These are phyloP conservation scores for Solen grandis DNA, from an alignment of 1,140 invertebrate genomes.

Conservation along the genomic window DNA sequence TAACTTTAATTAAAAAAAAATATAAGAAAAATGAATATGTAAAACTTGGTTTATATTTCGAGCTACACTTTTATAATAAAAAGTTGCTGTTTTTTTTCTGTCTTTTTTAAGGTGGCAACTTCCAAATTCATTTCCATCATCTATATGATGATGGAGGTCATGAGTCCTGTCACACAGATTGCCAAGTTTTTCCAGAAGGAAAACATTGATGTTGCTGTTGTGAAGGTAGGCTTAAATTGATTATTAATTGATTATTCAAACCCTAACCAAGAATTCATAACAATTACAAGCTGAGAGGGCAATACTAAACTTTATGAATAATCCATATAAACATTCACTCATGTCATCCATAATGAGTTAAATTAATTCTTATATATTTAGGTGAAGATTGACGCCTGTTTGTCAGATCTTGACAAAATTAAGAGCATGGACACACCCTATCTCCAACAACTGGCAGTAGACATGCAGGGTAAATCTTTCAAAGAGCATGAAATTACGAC, in stretches of 20 bases:
- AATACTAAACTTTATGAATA: background rate
- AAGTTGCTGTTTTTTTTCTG: background rate
- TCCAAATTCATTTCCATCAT: conserved; percentile 27
- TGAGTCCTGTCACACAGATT: conserved; percentile 22
- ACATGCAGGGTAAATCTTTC: background rate
- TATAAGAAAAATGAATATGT: too few relatives aligned
- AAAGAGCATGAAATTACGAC: conserved; percentile 7
- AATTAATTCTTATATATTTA: background rate
- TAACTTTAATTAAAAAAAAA: too few relatives aligned
- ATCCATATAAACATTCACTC: background rate
- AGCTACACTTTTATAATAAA: too few relatives aligned
- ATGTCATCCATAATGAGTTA: background rate
- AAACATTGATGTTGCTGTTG: conserved; percentile 39
- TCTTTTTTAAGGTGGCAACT: conserved; percentile 14
- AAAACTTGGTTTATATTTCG: too few relatives aligned
- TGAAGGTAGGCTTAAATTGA: conserved; percentile 19
- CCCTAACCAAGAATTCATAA: background rate
- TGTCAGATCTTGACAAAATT: background rate
- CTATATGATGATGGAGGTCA: conserved; percentile 58
- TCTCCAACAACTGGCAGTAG: background rate
- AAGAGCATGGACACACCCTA: background rate
- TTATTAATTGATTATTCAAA: background rate
- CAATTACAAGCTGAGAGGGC: too few relatives aligned
- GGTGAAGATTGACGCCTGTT: background rate
- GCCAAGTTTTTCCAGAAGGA: conserved; percentile 51